phyloP scores from a whole-genome alignment of 2,113 vertebrate genomes.

The Podocnemis expansa region DNA sequence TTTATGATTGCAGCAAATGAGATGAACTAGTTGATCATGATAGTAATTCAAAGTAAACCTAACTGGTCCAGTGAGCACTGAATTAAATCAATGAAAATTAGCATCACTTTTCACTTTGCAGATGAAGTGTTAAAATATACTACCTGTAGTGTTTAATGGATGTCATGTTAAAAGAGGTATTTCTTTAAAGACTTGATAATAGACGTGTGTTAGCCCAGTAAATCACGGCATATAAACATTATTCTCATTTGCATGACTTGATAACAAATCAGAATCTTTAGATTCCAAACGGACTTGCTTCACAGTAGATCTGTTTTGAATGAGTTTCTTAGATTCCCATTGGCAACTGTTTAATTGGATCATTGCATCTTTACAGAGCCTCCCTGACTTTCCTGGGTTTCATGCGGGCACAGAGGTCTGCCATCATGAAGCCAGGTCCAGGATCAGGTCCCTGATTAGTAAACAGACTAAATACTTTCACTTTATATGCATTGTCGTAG shows the following conservation, averaged over 20 bases:
- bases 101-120: neutral
- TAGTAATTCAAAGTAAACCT: neutral
- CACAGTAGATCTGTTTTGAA: neutral
- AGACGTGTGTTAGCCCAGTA: neutral
- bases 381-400: neutral
- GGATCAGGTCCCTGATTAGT: neutral
- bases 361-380: neutral
- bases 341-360: neutral
- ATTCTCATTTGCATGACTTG: neutral
- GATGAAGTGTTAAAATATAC: neutral
- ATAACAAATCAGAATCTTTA: neutral
- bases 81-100: neutral
- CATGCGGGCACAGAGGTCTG: neutral
- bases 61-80: neutral
- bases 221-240: neutral
- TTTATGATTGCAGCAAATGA: neutral
- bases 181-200: neutral
- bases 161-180: neutral
- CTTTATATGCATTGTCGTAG: neutral
- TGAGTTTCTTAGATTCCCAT: neutral
- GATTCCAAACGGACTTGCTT: neutral
- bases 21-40: neutral
- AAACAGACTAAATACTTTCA: neutral
- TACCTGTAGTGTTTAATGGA: neutral
- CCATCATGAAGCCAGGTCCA: neutral